Conservation (phyloP, 1,140 invertebrate species). For the Drosophila rhopaloa region DNA sequence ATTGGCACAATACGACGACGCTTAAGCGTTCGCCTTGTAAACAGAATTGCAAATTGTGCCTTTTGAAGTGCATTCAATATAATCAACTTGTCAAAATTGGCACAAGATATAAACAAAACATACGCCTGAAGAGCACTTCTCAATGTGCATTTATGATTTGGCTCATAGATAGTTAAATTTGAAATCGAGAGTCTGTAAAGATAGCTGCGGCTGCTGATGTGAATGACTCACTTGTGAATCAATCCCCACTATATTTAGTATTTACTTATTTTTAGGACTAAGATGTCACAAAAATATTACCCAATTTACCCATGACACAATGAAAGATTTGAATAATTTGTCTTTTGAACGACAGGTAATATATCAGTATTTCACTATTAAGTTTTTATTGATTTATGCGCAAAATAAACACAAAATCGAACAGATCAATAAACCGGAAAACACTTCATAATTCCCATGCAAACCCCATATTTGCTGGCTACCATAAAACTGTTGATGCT, state of each 20-base stretch:
- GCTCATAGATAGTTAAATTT: constrained; percentile 6
- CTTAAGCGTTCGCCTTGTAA: constrained; percentile 16
- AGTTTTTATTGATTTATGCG: constrained; percentile 1
- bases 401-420: constrained; percentile 7
- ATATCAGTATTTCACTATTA: background rate
- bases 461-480: constrained; percentile 21
- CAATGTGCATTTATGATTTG: background rate
- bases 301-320: constrained; percentile 2
- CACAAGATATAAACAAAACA: constrained; percentile 23
- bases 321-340: constrained; percentile 19
- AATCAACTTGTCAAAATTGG: constrained; percentile 51
- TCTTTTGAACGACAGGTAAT: background rate
- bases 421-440: constrained; percentile 14
- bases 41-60: constrained; percentile 26
- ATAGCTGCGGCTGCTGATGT: constrained; percentile 31
- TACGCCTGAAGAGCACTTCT: background rate
- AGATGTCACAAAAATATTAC: constrained; percentile 17
- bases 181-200: constrained; percentile 9
- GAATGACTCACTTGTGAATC: constrained; percentile 17
- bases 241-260: constrained; percentile 3
- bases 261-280: constrained; percentile 14
- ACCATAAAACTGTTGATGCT: constrained; percentile 39
- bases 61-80: constrained; percentile 3
- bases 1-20: constrained; percentile 25
- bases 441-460: constrained; percentile 26